A percentile compares a stretch with the other conserved stretches of the same genome.
Evolutionary conservation across 2,113 vertebrate species (phyloP).

Genomic region (Cranoglanis bouderius): DNA sequence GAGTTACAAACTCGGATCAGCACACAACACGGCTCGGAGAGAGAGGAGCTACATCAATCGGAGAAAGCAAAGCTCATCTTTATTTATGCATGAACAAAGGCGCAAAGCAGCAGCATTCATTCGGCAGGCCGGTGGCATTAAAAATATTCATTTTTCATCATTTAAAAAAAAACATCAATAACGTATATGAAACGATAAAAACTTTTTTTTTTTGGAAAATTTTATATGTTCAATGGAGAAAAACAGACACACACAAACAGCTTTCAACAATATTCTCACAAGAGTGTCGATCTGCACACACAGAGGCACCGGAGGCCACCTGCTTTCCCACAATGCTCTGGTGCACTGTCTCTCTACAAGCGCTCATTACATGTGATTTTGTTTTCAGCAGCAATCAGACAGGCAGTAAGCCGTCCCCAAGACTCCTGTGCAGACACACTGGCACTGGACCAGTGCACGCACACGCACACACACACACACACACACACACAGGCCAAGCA

Average conservation of each 20-base stretch:
- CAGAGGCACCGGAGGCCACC: slow-evolving; percentile 57
- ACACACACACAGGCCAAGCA: slow-evolving; percentile 31
- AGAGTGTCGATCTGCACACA: background rate
- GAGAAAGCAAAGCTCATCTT: background rate
- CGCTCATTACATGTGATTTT: slow-evolving; percentile 66
- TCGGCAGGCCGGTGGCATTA: background rate
- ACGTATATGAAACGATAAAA: background rate
- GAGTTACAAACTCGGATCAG: slow-evolving; percentile 24
- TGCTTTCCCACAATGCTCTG: slow-evolving; percentile 68
- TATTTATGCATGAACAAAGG: slow-evolving; percentile 7
- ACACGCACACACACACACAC: slow-evolving; percentile 19
- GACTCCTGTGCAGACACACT: slow-evolving; percentile 60
- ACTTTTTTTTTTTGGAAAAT: background rate
- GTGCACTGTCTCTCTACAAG: slow-evolving; percentile 55
- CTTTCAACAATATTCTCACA: background rate
- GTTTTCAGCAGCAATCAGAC: slow-evolving; percentile 59
- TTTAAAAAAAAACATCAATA: background rate
- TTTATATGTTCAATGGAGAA: background rate
- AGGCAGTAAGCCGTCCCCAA: slow-evolving; percentile 63
- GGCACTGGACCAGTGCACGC: slow-evolving; percentile 51
- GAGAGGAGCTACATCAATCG: slow-evolving; percentile 6
- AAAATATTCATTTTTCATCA: background rate
- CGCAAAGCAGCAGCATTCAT: background rate
- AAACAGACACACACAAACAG: background rate
- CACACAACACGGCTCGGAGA: background rate